Percentiles rank a stretch among this genome's conserved stretches.
phyloP scores from a whole-genome alignment of 2,888 invertebrate genomes.

The Calliopum simillimum region DNA sequence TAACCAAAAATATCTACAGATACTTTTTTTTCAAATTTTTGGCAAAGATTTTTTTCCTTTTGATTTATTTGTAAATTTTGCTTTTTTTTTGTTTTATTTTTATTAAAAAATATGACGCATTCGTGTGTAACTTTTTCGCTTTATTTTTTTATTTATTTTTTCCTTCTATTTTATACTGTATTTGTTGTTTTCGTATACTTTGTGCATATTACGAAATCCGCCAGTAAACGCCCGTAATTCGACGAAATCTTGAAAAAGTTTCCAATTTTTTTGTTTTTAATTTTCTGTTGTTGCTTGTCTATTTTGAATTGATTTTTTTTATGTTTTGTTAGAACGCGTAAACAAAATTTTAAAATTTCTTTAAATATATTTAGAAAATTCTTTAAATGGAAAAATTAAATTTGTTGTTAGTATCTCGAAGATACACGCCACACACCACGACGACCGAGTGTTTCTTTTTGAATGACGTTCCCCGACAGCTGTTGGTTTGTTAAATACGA shows the following conservation, averaged over 20 bases:
- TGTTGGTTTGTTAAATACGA: constrained; percentile 42
- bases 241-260: neutral
- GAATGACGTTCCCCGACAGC: constrained; percentile 46
- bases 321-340: constrained; percentile 10
- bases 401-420: constrained; percentile 14
- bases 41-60: constrained; percentile 8
- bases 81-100: neutral
- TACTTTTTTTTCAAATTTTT: constrained; percentile 6
- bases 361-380: neutral
- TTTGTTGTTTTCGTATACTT: constrained; percentile 10
- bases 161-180: neutral
- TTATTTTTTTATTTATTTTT: neutral
- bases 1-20: constrained; percentile 28
- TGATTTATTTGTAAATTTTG: constrained; percentile 2
- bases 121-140: neutral
- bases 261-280: constrained; percentile 7
- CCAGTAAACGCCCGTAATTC: constrained; percentile 20
- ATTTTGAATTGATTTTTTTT: neutral
- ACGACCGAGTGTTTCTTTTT: constrained; percentile 38
- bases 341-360: constrained; percentile 13
- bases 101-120: neutral
- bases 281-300: neutral
- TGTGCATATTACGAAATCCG: constrained; percentile 39
- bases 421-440: constrained; percentile 39
- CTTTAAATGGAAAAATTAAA: neutral